Evolutionary conservation across 2,797 vertebrate genomes (phyloP).

Genomic region (Halcyon badia): DNA sequence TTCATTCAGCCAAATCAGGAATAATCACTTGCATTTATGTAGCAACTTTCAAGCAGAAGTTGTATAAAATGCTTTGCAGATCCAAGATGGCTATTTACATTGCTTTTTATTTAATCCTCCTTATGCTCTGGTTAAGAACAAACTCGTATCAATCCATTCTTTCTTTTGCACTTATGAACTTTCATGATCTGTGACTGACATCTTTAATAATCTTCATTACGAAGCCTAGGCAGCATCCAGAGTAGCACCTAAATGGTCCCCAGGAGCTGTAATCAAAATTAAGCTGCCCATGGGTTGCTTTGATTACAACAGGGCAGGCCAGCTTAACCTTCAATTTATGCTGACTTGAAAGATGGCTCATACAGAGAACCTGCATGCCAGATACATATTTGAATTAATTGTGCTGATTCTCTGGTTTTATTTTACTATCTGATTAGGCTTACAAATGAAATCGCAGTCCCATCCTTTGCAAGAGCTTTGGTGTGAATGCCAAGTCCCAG

Average conservation of each 20-base stretch:
- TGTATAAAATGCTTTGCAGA: slow-evolving; percentile 21
- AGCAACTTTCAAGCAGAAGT: slow-evolving; percentile 28
- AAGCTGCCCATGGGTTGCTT: slow-evolving; percentile 38
- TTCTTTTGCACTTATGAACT: not conserved
- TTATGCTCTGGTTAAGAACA: slow-evolving; percentile 16
- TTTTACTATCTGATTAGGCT: slow-evolving; percentile 61
- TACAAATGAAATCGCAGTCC: slow-evolving; percentile 38
- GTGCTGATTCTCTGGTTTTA: slow-evolving; percentile 48
- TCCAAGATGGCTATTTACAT: slow-evolving; percentile 25
- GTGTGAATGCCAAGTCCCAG: not conserved
- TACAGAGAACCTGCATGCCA: not conserved
- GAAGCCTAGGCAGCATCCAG: slow-evolving; percentile 42
- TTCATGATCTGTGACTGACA: slow-evolving; percentile 61
- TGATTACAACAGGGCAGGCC: slow-evolving; percentile 51
- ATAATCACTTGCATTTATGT: slow-evolving; percentile 58
- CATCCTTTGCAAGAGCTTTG: not conserved
- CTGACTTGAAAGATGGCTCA: slow-evolving; percentile 59
- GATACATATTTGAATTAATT: slow-evolving; percentile 64
- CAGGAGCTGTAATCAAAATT: slow-evolving; percentile 74
- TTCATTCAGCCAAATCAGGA: slow-evolving; percentile 54
- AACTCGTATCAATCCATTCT: slow-evolving; percentile 22
- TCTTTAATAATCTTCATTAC: slow-evolving; percentile 61
- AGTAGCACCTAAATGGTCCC: slow-evolving; percentile 59
- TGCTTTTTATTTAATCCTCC: slow-evolving; percentile 16
- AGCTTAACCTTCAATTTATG: slow-evolving; percentile 55